Evolutionary conservation across 2,888 invertebrate species (phyloP), one percentile per base, ranked within the genome.

Genomic region (Ectobius pallidus): DNA sequence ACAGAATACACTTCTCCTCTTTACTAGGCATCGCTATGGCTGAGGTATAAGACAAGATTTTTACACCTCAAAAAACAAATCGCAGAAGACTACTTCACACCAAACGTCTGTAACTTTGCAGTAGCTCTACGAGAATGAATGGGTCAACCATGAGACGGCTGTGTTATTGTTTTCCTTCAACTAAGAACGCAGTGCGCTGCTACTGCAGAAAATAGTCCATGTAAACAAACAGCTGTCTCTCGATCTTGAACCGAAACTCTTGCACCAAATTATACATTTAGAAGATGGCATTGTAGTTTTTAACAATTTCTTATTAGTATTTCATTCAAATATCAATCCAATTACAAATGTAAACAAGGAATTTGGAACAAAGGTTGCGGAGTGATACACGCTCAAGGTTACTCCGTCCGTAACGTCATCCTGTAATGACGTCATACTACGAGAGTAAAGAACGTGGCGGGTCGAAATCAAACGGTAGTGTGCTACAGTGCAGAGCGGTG

Each of bases 91-190:
- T 25, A 69, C 75, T 55, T 30, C 27, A 44, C 42, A 16, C n/a
- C 9, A 30, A 16, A 16, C 30, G 62, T 27, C 49, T 39, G 20
- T 25, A n/a, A 52, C 27, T 69, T 44, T 20, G 27, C 39, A 7
- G 27, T 61, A 20, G 55, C 72, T 62, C 25, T 72, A 75, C 74
- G 52, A 73, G 65, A 75, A 71, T 76, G 77, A 77, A 77, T 77
- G 77, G 76, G 76, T 77, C 77, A 75, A 72, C 75, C 76, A 72
- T 67, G 74, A 74, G 77, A 70, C 75, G 74, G 58, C 73, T 76
- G 58, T 78, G 77, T 78, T 78, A 77, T 78, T 78, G 77, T 78
- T 78, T 77, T 78, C 74, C 75, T 77, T 76, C 74, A 65, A 63
- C 73, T 69, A 73, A 71, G 46, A n/a, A 18, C 55, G 25, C 30